Evolutionary conservation across 2,113 vertebrate genomes (phyloP).

Genomic region (Epinephelus fuscoguttatus): DNA sequence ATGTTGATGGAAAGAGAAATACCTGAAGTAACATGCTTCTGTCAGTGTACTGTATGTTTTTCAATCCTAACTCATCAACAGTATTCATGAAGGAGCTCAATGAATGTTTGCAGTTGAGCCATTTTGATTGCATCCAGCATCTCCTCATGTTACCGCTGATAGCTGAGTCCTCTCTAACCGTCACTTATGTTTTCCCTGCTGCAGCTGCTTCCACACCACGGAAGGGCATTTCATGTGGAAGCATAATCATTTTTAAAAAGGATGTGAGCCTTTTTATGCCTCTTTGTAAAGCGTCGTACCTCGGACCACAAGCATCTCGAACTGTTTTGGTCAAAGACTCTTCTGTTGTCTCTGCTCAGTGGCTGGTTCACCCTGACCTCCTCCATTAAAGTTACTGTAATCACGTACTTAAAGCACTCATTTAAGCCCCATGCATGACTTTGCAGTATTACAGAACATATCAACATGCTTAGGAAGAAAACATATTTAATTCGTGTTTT

Average conservation of each 20-base stretch:
- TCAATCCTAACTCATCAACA: slow-evolving; percentile 42
- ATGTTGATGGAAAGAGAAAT: slow-evolving; percentile 41
- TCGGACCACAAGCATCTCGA: slow-evolving; percentile 52
- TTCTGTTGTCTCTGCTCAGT: slow-evolving; percentile 63
- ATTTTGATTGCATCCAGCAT: slow-evolving; percentile 18
- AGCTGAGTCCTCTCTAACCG: slow-evolving; percentile 41
- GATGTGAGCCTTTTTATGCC: slow-evolving; percentile 49
- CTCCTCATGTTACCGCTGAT: slow-evolving; percentile 35
- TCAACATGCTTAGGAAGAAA: slow-evolving; percentile 18
- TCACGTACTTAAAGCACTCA: slow-evolving; percentile 48
- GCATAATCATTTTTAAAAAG: slow-evolving; percentile 35
- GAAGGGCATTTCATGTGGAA: slow-evolving; percentile 48
- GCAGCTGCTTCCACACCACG: slow-evolving; percentile 59
- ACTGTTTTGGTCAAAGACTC: slow-evolving; percentile 72
- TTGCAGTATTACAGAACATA: slow-evolving; percentile 50
- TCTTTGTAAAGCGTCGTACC: slow-evolving; percentile 58
- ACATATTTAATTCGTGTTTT: slow-evolving; percentile 13
- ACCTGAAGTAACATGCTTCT: slow-evolving; percentile 35
- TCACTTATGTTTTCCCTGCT: slow-evolving; percentile 28
- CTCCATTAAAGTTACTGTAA: slow-evolving; percentile 47
- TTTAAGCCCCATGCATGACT: slow-evolving; percentile 51
- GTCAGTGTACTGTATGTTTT: slow-evolving; percentile 53
- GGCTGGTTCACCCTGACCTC: slow-evolving; percentile 45
- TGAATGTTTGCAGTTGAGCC: slow-evolving; percentile 50
- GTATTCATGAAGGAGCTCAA: slow-evolving; percentile 43